Evolutionary conservation across 35 echinoderm and acorn worm genomes (phyloP), one percentile per base, ranked within the genome.

Genomic region (Acanthaster planci): DNA sequence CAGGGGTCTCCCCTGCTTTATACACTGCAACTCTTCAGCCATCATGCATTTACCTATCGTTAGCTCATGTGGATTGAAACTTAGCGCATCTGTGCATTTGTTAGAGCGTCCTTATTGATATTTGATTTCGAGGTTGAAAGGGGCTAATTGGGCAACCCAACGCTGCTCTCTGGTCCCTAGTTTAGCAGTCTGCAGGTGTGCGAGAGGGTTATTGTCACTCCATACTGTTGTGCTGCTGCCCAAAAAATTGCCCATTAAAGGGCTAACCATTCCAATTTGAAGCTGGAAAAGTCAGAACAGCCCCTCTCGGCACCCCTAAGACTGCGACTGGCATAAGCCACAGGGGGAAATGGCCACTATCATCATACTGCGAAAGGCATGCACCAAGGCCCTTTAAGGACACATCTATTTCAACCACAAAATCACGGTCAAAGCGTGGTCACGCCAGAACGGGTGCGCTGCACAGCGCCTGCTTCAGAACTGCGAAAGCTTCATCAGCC

Each of bases 311-410:
- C 88, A 52, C 80, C 82, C 26, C 80, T 39, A 19, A 90, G 68
- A 2, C 80, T 36, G 19, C 80, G 39, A 55, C 89, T 90, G 39
- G 83, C 85, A 40, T 85, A 90, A n/a, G 82, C 89, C 27, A 90
- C 47, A 15, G 89, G 89, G 36, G 37, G 22, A 47, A 18, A 34
- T 42, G 22, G 1, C 85, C 85, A 30, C 80, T 54, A 0, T 79
- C 40, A 36, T 80, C 76, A 1, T 42, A 10, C 22, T 51, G 76
- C 7, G 53, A 54, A 1, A 87, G 26, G 18, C 79, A 83, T 52
- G 86, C 86, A 39, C 86, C 86, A 10, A 88, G 27, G 5, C 86
- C 86, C 2, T 55, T 36, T 8, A 85, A 36, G 15, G 77, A 82
- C 8, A 55, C 86, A 44, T 88, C 86, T 1, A 52, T 37, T 38